phyloP scores from a whole-genome alignment of 2,888 invertebrate genomes.

The Megalurothrips usitatus region DNA sequence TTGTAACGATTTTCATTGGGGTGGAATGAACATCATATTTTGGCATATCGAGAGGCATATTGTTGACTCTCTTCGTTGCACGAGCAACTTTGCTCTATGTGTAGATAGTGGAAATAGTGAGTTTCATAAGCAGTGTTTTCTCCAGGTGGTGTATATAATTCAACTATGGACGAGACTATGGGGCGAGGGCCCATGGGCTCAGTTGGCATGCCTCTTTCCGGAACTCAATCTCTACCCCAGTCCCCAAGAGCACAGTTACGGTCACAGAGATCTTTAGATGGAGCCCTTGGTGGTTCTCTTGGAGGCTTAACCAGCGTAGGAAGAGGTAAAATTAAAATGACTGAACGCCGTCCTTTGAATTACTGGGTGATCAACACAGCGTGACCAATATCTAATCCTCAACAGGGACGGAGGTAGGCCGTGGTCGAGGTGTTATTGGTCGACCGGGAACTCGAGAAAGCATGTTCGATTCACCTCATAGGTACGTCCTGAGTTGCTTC shows the following conservation, averaged over 20 bases:
- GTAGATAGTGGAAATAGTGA: no score
- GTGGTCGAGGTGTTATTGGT: not conserved
- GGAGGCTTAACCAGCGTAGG: not conserved
- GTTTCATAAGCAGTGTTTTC: not conserved
- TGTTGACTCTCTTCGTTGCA: no score
- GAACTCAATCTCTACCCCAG: not conserved
- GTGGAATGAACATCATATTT: no score
- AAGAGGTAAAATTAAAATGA: not conserved
- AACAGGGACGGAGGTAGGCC: not conserved
- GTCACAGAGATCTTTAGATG: constrained; percentile 34
- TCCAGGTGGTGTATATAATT: not conserved
- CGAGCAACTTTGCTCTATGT: no score
- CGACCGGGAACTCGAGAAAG: not conserved
- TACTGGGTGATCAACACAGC: not conserved
- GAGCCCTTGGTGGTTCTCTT: not conserved
- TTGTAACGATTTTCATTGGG: not conserved
- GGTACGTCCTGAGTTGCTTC: not conserved
- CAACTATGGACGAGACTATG: not conserved
- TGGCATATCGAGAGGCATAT: no score
- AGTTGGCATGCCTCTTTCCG: not conserved
- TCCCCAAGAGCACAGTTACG: constrained; percentile 34
- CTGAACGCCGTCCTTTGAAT: no score
- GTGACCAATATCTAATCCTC: not conserved
- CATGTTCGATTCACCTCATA: not conserved
- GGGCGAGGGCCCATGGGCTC: not conserved